Conservation (phyloP, 2,888 invertebrate genomes). For the Argyresthia goedartella region DNA sequence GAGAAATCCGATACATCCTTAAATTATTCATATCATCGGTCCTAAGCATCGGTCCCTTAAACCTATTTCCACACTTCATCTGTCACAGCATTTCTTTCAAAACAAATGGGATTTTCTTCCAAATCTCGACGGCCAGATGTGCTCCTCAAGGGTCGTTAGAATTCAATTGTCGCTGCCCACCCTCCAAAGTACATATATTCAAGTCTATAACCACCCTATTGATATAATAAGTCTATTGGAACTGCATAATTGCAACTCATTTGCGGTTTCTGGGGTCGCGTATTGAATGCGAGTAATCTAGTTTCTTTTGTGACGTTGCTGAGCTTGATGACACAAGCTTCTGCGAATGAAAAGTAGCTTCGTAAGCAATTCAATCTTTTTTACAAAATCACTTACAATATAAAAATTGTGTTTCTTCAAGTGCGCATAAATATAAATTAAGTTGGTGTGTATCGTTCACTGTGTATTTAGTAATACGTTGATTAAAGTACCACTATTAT, state of each 20-base stretch:
- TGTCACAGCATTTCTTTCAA: not conserved
- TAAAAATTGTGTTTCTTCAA: too few relatives aligned
- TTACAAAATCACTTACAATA: too few relatives aligned
- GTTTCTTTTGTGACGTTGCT: too few relatives aligned
- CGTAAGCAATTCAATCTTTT: too few relatives aligned
- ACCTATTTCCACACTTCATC: not conserved
- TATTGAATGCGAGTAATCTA: too few relatives aligned
- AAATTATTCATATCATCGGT: not conserved
- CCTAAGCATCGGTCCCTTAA: not conserved
- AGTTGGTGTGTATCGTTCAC: too few relatives aligned
- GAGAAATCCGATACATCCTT: not conserved
- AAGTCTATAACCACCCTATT: constrained; percentile 21
- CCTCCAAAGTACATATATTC: constrained; percentile 23
- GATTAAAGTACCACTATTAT: too few relatives aligned
- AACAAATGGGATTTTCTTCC: constrained; percentile 53
- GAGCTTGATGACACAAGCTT: too few relatives aligned
- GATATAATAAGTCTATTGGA: constrained; percentile 66
- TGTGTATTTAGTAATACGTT: too few relatives aligned
- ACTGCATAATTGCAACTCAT: constrained; percentile 66
- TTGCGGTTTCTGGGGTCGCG: constrained; percentile 34
- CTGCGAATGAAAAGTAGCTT: too few relatives aligned
- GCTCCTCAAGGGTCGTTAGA: constrained; percentile 58
- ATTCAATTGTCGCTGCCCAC: constrained; percentile 64
- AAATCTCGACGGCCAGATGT: constrained; percentile 47
- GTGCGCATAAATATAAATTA: too few relatives aligned